Base-by-base conservation (phyloP, 2,113 vertebrate genomes). In the Pachyramphus minor region DNA sequence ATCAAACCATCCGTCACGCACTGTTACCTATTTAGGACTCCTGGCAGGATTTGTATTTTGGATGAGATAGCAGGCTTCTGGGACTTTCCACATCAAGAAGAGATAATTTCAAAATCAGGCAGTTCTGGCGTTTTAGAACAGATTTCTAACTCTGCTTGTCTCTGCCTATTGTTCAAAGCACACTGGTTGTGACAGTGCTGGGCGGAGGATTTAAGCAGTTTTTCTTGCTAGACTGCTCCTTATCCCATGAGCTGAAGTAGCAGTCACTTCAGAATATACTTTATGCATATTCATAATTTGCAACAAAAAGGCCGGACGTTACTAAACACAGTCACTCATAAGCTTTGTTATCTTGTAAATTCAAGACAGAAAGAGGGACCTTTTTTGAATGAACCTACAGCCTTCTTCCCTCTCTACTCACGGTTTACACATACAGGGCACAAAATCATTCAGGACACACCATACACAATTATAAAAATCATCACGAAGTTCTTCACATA, bases 141-240 rank as follows among this genome's bases (percentile, higher is more conserved):
- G 64, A 94, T 81, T 90, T 86, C 52, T 63, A 81, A 53, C 88
- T 72, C 93, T 35, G 76, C 79, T 81, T 23, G 60, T 68, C 79
- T 95, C 73, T 88, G 68, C 27, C 83, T 67, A 44, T 67, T 84
- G 86, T 89, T 95, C 76, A 78, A 89, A 95, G 91, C 41, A 50
- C 80, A 28, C 52, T 3, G 15, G 42, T 74, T 95, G 88, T 89
- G 94, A 90, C 83, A 93, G 68, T 27, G 64, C 62, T 96, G 96
- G 96, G 95, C 2, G 91, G 95, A 95, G 93, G 91, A 84, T 72
- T 92, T 77, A 92, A 92, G 96, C 5, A 3, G 94, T 93, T 96
- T 95, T 97, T 97, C 95, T 95, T 90, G 96, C 94, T 95, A 87
- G 93, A 92, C 96, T 91, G 86, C 96, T 96, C 93, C 62, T 79